Evolutionary conservation across 2,797 vertebrate species (phyloP).

Genomic region (Eulemur coronatus): DNA sequence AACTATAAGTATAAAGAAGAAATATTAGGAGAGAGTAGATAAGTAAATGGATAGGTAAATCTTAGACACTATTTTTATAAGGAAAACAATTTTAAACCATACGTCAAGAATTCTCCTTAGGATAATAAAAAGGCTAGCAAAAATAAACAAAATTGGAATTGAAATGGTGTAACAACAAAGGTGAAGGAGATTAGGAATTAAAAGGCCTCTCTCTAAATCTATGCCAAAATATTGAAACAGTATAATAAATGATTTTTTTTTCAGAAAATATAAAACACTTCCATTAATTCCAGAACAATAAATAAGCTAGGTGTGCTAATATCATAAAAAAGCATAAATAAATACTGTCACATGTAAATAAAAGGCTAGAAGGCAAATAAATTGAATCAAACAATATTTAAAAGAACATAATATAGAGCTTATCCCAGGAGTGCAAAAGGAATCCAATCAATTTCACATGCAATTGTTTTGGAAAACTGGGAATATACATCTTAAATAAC

Average conservation of each 20-base stretch:
- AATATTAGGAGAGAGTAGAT: background rate
- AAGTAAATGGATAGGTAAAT: background rate
- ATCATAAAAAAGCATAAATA: background rate
- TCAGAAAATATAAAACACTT: background rate
- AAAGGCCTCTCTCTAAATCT: background rate
- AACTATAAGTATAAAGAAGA: background rate
- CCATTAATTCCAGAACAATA: background rate
- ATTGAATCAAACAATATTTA: background rate
- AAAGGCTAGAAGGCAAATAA: background rate
- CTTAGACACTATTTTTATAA: background rate
- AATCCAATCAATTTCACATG: background rate
- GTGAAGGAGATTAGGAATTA: background rate
- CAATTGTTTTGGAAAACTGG: background rate
- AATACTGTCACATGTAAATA: background rate
- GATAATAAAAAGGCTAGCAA: background rate
- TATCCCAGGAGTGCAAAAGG: background rate
- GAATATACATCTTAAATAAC: background rate
- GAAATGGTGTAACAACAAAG: background rate
- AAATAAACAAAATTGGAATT: background rate
- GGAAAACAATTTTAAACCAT: background rate
- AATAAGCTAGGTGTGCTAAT: background rate
- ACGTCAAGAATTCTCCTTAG: background rate
- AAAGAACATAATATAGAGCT: background rate
- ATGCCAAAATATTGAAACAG: background rate
- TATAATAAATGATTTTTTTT: background rate